A percentile compares a stretch with the other conserved stretches of the same genome.
These are phyloP conservation scores for Cryptophagus acutangulus DNA, from an alignment of 2,888 invertebrate species.

Conservation along the genomic window DNA sequence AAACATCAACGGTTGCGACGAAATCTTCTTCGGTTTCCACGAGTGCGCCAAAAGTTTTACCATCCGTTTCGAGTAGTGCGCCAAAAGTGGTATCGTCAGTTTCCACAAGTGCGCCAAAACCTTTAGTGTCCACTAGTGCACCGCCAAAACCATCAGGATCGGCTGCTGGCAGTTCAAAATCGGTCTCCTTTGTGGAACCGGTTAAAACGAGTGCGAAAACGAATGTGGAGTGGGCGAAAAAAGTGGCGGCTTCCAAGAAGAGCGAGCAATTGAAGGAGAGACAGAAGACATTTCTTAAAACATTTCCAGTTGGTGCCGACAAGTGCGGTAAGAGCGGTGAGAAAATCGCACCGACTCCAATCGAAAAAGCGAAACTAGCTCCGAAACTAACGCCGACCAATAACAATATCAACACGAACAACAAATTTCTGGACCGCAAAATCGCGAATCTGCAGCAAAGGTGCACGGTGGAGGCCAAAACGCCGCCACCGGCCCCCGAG, in stretches of 20 bases:
- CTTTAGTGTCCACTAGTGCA: constrained; percentile 10
- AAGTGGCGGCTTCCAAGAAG: constrained; percentile 32
- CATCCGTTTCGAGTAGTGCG: constrained; percentile 18
- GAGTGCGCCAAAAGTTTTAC: too few relatives aligned
- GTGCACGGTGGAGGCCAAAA: constrained; percentile 38
- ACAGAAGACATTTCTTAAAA: constrained; percentile 41
- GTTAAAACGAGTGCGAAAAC: constrained; percentile 7
- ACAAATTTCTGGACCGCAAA: constrained; percentile 31
- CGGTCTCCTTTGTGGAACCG: too few relatives aligned
- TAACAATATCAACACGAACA: constrained; percentile 26
- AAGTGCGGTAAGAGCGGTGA: constrained; percentile 27
- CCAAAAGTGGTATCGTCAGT: constrained; percentile 12
- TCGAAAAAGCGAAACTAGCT: constrained; percentile 21
- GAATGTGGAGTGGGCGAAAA: constrained; percentile 13
- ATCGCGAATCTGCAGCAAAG: constrained; percentile 40
- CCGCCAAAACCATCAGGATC: too few relatives aligned
- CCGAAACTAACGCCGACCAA: neutral
- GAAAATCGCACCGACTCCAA: constrained; percentile 24
- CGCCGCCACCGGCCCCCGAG: constrained; percentile 15
- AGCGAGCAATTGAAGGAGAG: constrained; percentile 34
- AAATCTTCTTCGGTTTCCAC: too few relatives aligned
- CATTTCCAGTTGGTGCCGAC: constrained; percentile 38
- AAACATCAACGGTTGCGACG: too few relatives aligned
- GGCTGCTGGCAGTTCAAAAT: constrained; percentile 20
- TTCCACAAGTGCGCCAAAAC: constrained; percentile 11